Evolutionary conservation across 2,797 vertebrate species (phyloP), one percentile per base, ranked within the genome.

Genomic region (Hyperoplus immaculatus): DNA sequence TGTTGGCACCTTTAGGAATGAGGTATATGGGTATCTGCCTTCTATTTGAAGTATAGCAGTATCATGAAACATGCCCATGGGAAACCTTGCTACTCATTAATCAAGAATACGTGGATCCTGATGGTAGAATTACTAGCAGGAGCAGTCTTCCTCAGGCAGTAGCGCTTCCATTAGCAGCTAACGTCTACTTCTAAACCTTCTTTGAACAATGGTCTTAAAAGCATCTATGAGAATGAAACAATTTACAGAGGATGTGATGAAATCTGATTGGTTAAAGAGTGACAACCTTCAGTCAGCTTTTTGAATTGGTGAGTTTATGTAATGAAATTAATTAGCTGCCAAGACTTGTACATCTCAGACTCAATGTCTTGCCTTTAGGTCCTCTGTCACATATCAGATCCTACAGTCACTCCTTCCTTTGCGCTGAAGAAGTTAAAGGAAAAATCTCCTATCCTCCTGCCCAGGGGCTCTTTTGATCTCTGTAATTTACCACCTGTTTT

Each of bases 21-120:
- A 41, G n/a, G n/a, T n/a, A n/a, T n/a, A n/a, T 54, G 42, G 76
- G 41, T 73, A 63, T 51, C 51, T 49, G 16, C 55, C 58, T 8
- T 11, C 5, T 55, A 18, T 69, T 49, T 2, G 36, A 42, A 47
- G 29, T 39, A n/a, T 11, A 41, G 51, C 39, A 36, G 14, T 41
- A n/a, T 53, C 38, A 51, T 65, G 41, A 65, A 53, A 51, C 21
- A 51, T 18, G 16, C 16, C 62, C 5, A 10, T 51, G 38, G 62
- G 47, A 38, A 38, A 51, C 38, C 36, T 13, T 45, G 59, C 12
- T 61, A 29, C 59, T 51, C 49, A 39, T 51, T 51, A n/a, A 50
- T 65, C 29, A 38, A 38, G 47, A 65, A 51, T 18, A 50, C 10
- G 5, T 50, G 15, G 18, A 43, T 46, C 42, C 43, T 62, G 43